These are phyloP conservation scores for Tamandua tetradactyla DNA, from an alignment of 2,797 vertebrate genomes.

Conservation along the genomic window DNA sequence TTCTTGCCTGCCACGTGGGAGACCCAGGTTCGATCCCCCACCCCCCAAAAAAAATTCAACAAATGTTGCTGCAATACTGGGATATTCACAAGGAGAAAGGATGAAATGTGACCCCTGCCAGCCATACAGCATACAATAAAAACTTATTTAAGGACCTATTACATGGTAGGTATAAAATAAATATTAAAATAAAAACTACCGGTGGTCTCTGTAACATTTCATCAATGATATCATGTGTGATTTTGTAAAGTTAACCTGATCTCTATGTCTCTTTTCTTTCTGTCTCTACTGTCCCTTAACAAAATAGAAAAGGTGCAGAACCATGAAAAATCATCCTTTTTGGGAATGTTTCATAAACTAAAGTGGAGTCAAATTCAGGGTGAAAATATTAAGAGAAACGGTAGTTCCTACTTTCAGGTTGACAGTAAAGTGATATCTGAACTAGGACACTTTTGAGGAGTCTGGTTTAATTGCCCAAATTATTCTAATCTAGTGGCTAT, in stretches of 20 bases:
- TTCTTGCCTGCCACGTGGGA: too few relatives aligned
- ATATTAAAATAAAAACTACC: slow-evolving; percentile 7
- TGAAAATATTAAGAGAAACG: background rate
- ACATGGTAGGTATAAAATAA: background rate
- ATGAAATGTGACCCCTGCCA: too few relatives aligned
- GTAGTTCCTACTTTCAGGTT: background rate
- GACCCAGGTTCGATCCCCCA: too few relatives aligned
- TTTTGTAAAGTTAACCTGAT: background rate
- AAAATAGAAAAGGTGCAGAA: background rate
- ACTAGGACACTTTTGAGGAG: background rate
- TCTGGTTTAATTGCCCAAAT: background rate
- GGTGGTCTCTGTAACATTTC: background rate
- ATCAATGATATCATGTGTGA: background rate
- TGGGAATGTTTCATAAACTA: background rate
- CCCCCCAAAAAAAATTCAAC: too few relatives aligned
- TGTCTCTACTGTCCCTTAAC: background rate
- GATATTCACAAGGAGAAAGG: too few relatives aligned
- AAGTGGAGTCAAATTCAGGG: background rate
- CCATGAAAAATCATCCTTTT: background rate
- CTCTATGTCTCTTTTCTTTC: background rate
- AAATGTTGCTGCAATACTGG: too few relatives aligned
- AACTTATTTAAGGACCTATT: background rate
- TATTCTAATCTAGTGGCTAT: background rate
- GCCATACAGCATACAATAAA: too few relatives aligned
- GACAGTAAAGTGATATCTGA: background rate